Evolutionary conservation across 2,113 vertebrate genomes (phyloP), one percentile per base, ranked within the genome.

Genomic region (Odocoileus virginianus): DNA sequence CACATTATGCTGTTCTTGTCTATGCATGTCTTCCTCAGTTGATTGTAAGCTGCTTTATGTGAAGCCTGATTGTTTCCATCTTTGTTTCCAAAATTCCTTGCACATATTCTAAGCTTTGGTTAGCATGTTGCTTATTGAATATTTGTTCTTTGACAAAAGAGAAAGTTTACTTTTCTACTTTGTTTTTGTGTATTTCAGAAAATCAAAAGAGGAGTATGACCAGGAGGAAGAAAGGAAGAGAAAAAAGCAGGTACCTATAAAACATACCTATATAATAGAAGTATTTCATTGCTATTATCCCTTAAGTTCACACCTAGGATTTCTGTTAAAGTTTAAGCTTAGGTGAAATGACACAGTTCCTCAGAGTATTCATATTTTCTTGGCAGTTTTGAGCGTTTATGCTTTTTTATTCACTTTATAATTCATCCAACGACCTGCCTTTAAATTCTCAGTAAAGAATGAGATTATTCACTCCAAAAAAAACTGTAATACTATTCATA

Each of bases 121-220:
- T 76, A 71, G 23, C 33, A 82, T 40, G 16, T 96, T 96, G 17
- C 36, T 93, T 88, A 28, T 82, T 87, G 43, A 88, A n/a, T 96
- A 93, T 89, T 95, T 90, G 28, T 89, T 91, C 52, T 96, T 93
- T 85, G 76, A 88, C 14, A 93, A 90, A 79, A 94, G 87, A 84
- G 19, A 67, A 96, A 87, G 64, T 57, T 95, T 96, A 89, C 17
- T 79, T 92, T 60, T 97, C 96, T 93, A 17, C 81, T 17, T 91
- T 86, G 13, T 91, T 93, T 93, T 96, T 97, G 13, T 84, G 67
- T 96, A n/a, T 98, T 98, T 61, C 98, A 99, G 99, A 97, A 99
- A 99, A 97, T 99, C 99, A 10, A 99, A 99, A 98, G 99, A 99
- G 94, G 99, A 99, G 96, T 99, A 99, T 89, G 99, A 99, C 60